Percentiles rank a stretch among this genome's conserved stretches.
These are phyloP conservation scores for Sciaenops ocellatus DNA, from an alignment of 2,797 vertebrate species.

Conservation along the genomic window DNA sequence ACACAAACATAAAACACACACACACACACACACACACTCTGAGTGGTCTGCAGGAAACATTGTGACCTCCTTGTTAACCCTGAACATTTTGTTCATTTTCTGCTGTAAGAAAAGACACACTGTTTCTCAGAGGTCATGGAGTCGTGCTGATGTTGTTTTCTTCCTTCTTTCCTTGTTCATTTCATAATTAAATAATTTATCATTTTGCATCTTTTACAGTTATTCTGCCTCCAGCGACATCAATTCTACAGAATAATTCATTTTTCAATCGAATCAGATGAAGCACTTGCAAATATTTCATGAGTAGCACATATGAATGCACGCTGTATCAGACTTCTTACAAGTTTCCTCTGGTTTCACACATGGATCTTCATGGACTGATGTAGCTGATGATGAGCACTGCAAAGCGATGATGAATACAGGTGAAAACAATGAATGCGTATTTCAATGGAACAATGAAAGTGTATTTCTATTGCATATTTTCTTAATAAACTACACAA, in stretches of 20 bases:
- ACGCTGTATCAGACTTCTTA: background rate
- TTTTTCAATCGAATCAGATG: background rate
- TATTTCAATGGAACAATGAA: no score
- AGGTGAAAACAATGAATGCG: no score
- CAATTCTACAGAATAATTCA: background rate
- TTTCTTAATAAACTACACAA: no score
- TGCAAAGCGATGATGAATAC: no score
- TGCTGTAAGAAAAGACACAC: background rate
- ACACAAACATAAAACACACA: constrained; percentile 1
- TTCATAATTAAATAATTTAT: background rate
- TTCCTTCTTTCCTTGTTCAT: background rate
- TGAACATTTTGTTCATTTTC: background rate
- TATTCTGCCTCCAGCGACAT: background rate
- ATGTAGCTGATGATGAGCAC: background rate
- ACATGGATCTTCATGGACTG: background rate
- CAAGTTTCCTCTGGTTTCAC: background rate
- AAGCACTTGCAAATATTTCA: background rate
- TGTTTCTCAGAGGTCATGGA: background rate
- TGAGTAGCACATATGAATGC: background rate
- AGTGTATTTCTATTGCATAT: background rate
- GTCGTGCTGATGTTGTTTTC: background rate
- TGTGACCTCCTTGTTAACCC: constrained; percentile 25
- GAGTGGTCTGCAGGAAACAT: background rate
- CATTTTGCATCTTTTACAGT: background rate
- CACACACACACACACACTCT: background rate